phyloP scores from a whole-genome alignment of 2,113 vertebrate genomes.

The Accipiter cooperii region DNA sequence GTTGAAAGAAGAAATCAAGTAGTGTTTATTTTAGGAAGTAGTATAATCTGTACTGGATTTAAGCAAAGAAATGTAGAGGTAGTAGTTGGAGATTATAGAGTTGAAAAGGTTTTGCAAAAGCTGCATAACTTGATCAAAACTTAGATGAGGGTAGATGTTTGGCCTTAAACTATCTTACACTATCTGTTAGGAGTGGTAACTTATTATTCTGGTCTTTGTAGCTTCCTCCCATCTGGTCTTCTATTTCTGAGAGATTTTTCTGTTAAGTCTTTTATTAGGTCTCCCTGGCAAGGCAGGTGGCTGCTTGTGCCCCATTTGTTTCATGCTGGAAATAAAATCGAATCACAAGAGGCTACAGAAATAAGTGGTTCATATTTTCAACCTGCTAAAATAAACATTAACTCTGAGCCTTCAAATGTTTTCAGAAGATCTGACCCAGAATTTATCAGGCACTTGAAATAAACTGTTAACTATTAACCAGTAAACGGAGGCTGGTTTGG shows the following conservation, averaged over 20 bases:
- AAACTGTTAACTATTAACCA: slow-evolving; percentile 44
- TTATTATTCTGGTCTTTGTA: background rate
- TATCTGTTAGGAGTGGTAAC: background rate
- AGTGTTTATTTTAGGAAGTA: background rate
- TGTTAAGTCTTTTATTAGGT: background rate
- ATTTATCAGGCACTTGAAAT: background rate
- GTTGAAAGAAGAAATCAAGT: background rate
- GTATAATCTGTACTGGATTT: background rate
- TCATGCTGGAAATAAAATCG: background rate
- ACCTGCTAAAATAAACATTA: slow-evolving; percentile 45
- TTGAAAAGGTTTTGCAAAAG: background rate
- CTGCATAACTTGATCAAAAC: background rate
- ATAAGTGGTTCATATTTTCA: background rate
- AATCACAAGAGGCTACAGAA: background rate
- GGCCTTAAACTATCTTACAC: background rate
- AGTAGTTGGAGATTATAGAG: background rate
- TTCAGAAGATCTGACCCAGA: background rate
- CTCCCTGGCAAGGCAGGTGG: background rate
- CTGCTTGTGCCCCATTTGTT: background rate
- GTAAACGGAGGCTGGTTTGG: background rate
- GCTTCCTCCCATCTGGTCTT: background rate
- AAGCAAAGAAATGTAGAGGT: background rate
- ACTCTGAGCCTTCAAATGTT: background rate
- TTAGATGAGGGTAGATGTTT: background rate
- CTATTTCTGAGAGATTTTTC: background rate